Conservation (phyloP, 2,797 vertebrate species). For the Melanitta fusca region DNA sequence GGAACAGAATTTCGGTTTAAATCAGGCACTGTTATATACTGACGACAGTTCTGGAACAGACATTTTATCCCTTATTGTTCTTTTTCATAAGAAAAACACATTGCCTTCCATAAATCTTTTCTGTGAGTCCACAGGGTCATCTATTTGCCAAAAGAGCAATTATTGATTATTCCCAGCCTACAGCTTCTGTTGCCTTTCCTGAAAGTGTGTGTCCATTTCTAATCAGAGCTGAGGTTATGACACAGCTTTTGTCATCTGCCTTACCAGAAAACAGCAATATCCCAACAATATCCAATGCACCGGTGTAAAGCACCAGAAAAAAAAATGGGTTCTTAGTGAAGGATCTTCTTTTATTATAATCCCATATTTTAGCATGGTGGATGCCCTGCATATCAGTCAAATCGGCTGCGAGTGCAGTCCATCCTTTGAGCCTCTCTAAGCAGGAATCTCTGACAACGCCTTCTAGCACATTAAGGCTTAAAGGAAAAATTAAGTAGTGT, state of each 20-base stretch:
- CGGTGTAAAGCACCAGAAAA: not conserved
- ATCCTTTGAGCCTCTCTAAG: not conserved
- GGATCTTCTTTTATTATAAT: conserved; percentile 38
- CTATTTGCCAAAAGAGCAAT: conserved; percentile 69
- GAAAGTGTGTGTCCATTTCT: conserved; percentile 55
- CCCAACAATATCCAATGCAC: not conserved
- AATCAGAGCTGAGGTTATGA: conserved; percentile 60
- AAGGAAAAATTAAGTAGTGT: not conserved
- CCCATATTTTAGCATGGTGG: conserved; percentile 31
- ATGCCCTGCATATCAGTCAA: conserved; percentile 36
- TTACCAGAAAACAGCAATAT: conserved; percentile 30
- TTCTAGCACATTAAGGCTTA: not conserved
- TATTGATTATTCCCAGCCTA: conserved; percentile 67
- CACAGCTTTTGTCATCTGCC: conserved; percentile 52
- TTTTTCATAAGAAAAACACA: conserved; percentile 61
- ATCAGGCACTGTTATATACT: conserved; percentile 38
- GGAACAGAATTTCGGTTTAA: conserved; percentile 30
- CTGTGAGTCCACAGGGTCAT: conserved; percentile 58
- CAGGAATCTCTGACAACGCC: conserved; percentile 1
- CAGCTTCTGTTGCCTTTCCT: conserved; percentile 40
- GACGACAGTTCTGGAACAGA: conserved; percentile 38
- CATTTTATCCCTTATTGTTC: conserved; percentile 53
- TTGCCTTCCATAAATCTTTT: conserved; percentile 57
- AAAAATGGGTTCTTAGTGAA: conserved; percentile 15
- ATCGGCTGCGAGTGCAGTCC: not conserved